Base-by-base conservation (phyloP, 1,140 invertebrate species). In the Lerema accius region DNA sequence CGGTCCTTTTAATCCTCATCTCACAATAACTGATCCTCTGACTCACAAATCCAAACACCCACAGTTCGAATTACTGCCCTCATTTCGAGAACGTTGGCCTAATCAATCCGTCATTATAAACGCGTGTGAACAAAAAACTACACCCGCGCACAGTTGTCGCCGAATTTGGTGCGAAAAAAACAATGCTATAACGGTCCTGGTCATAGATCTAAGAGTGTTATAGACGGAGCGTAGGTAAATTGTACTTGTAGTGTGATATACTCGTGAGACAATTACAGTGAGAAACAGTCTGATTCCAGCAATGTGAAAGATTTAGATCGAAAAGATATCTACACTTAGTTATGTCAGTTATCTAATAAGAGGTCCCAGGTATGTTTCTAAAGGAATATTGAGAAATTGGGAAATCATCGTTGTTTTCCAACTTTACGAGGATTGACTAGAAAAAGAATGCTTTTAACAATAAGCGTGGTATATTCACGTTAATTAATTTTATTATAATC, bases 51-150 rank as follows among this genome's bases (percentile, higher is more conserved):
- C 68, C 61, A 71, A 53, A 77, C 76, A 76, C 84, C 82, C 76
- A 87, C 84, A 55, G 75, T 76, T 74, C 56, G 66, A 73, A 74
- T 74, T 63, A 61, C 72, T 74, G 77, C 75, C 76, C 79, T 65
- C 73, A 60, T 82, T 87, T 71, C 67, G 42, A 59, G 64, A 76
- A 78, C 70, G 69, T 79, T 78, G 78, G 67, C 63, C 70, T 74
- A 81, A 84, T 87, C 82, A 81, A 85, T 85, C 72, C 78, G 78
- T 87, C 82, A 85, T 85, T 80, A 87, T 73, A 78, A 83, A 75
- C 68, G 69, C 70, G 76, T 76, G 68, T 70, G 70, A 80, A 78
- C 71, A 80, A 81, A 80, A 83, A 76, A 62, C 67, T 55, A 74
- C 79, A 70, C 84, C 78, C 77, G 83, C 82, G 70, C 69, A 63